A percentile compares a stretch with the other conserved stretches of the same genome.
phyloP scores from a whole-genome alignment of 1,140 invertebrate genomes.

The Nephotettix cincticeps region DNA sequence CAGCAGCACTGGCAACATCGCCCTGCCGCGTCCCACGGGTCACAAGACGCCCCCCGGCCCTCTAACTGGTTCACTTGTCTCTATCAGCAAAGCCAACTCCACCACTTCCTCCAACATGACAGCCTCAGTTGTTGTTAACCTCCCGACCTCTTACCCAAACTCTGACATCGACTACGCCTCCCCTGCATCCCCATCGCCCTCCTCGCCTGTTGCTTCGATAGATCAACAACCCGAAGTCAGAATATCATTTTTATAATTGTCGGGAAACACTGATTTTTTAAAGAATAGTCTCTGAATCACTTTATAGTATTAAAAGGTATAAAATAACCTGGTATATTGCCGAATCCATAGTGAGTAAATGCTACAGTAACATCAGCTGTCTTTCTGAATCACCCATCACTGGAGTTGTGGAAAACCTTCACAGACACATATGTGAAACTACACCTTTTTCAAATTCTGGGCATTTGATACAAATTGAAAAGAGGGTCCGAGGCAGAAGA shows the following conservation, averaged over 20 bases:
- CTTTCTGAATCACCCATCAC: too few relatives aligned
- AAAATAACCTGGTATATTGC: too few relatives aligned
- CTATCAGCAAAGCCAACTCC: constrained; percentile 44
- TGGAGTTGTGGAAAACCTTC: too few relatives aligned
- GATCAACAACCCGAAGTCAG: constrained; percentile 42
- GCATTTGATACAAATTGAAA: too few relatives aligned
- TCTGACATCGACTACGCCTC: constrained; percentile 44
- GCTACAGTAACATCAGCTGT: too few relatives aligned
- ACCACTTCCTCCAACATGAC: constrained; percentile 45
- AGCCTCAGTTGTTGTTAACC: constrained; percentile 45
- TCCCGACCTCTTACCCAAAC: constrained; percentile 44
- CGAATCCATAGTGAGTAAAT: too few relatives aligned
- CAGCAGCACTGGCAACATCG: not conserved
- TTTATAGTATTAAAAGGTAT: too few relatives aligned
- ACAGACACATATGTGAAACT: too few relatives aligned
- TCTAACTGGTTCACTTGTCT: constrained; percentile 36
- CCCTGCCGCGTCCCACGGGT: not conserved
- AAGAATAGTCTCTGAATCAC: too few relatives aligned
- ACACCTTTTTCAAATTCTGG: too few relatives aligned
- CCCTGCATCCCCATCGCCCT: constrained; percentile 38
- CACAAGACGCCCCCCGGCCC: constrained; percentile 5
- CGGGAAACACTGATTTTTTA: not conserved
- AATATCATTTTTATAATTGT: constrained; percentile 43
- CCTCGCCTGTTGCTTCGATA: constrained; percentile 38
- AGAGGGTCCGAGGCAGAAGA: too few relatives aligned